Evolutionary conservation across 2,888 invertebrate genomes (phyloP).

Genomic region (Subacronicta megacephala): DNA sequence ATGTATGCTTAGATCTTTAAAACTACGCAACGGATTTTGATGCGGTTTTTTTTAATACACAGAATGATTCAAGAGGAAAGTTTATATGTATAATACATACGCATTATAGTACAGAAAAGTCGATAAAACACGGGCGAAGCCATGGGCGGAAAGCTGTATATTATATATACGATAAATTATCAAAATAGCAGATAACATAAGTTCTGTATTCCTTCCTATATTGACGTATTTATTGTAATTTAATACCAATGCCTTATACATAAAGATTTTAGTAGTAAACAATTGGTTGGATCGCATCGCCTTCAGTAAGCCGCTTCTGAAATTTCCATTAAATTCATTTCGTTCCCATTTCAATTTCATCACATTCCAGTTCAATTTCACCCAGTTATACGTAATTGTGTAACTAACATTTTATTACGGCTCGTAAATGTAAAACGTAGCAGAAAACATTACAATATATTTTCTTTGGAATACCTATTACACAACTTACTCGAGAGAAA

Average conservation of each 20-base stretch:
- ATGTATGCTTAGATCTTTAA: too few species aligned
- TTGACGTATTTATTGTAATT: not conserved
- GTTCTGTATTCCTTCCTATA: not conserved
- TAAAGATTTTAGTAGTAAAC: slow-evolving; percentile 38
- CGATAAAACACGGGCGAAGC: too few species aligned
- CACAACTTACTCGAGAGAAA: slow-evolving; percentile 5
- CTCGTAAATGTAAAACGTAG: slow-evolving; percentile 30
- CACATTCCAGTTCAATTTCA: slow-evolving; percentile 37
- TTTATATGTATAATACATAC: too few species aligned
- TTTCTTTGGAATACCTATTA: slow-evolving; percentile 30
- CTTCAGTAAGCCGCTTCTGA: slow-evolving; percentile 39
- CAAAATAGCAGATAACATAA: not conserved
- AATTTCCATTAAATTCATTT: slow-evolving; percentile 42
- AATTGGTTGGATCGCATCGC: slow-evolving; percentile 36
- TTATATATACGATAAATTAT: too few species aligned
- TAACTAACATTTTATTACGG: slow-evolving; percentile 40
- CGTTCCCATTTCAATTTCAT: slow-evolving; percentile 32
- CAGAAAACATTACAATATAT: slow-evolving; percentile 25
- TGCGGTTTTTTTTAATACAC: too few species aligned
- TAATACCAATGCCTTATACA: slow-evolving; percentile 7
- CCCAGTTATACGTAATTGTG: slow-evolving; percentile 39
- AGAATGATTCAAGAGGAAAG: too few species aligned
- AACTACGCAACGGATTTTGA: too few species aligned
- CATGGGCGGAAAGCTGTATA: too few species aligned
- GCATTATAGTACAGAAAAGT: too few species aligned